These are phyloP conservation scores for Serinus canaria DNA, from an alignment of 2,113 vertebrate species.

Conservation along the genomic window DNA sequence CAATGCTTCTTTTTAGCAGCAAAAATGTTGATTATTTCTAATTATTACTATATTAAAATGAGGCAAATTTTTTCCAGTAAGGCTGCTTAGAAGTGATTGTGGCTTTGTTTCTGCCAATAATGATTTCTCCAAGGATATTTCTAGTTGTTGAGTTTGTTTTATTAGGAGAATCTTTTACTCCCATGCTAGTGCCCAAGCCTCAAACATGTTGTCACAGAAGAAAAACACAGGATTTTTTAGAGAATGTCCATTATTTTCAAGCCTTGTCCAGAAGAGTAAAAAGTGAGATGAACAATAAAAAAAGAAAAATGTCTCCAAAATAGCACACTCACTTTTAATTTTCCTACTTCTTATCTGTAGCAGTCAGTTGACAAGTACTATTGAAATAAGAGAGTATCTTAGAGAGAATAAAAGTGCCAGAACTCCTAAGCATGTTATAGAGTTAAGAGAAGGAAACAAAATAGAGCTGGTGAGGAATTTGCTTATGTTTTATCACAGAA, in stretches of 20 bases:
- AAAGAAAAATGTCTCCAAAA: not conserved
- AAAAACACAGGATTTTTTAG: not conserved
- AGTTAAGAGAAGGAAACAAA: not conserved
- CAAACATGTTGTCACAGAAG: not conserved
- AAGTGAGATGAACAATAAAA: not conserved
- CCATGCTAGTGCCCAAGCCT: not conserved
- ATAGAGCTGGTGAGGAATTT: not conserved
- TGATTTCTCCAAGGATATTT: not conserved
- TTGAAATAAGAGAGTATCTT: not conserved
- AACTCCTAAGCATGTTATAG: not conserved
- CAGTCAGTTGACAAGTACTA: not conserved
- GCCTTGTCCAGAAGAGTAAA: not conserved
- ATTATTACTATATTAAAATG: slow-evolving; percentile 17
- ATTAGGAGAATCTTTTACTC: not conserved
- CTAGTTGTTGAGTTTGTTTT: not conserved
- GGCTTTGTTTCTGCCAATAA: not conserved
- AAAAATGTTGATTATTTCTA: slow-evolving; percentile 10
- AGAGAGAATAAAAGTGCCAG: not conserved
- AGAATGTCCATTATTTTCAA: not conserved
- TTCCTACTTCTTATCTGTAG: not conserved
- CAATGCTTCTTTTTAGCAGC: not conserved
- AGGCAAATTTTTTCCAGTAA: not conserved
- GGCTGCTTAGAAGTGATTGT: not conserved
- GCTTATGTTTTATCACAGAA: not conserved
- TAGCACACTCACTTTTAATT: not conserved